Conservation (phyloP, 2,888 invertebrate genomes). For the Acheta domesticus region DNA sequence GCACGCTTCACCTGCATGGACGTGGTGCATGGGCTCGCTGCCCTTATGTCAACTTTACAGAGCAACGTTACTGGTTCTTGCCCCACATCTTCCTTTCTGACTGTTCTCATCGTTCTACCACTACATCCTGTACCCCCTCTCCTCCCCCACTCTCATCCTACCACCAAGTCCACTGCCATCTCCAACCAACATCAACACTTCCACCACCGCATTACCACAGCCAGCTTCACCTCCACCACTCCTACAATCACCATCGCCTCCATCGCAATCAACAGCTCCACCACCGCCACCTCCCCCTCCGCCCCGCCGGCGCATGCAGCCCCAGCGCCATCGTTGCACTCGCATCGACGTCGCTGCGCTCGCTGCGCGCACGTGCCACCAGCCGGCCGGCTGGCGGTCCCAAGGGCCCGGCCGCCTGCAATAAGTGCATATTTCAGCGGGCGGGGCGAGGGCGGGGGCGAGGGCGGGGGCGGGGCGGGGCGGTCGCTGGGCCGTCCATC, state of each 20-base stretch:
- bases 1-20: too few relatives aligned
- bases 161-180: too few relatives aligned
- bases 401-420: not conserved
- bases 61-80: too few relatives aligned
- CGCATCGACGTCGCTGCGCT: not conserved
- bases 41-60: too few relatives aligned
- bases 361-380: not conserved
- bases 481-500: slow-evolving; percentile 34
- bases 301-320: not conserved
- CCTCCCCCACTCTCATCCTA: too few relatives aligned
- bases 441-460: not conserved
- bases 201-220: not conserved
- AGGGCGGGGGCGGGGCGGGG: not conserved
- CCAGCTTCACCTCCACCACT: not conserved
- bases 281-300: too few relatives aligned
- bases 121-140: too few relatives aligned
- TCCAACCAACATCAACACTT: not conserved
- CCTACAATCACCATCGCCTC: not conserved
- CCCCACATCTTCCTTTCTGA: too few relatives aligned
- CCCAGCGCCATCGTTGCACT: not conserved
- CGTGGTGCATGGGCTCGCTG: too few relatives aligned
- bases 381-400: not conserved
- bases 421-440: slow-evolving; percentile 35
- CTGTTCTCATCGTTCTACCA: too few relatives aligned
- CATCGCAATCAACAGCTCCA: not conserved